Conservation (phyloP, 2,888 invertebrate species). For the Troilus luridus region DNA sequence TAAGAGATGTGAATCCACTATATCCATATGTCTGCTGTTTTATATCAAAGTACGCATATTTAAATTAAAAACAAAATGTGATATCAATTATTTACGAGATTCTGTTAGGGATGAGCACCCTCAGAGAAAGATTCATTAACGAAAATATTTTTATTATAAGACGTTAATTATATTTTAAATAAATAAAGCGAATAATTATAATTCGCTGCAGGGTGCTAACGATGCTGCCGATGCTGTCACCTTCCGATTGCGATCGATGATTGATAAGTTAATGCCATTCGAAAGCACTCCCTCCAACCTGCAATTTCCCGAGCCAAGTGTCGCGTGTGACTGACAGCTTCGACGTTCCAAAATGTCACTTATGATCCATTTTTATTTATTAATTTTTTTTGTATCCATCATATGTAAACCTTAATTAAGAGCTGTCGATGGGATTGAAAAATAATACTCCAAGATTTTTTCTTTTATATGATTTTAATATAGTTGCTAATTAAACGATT, state of each 20-base stretch:
- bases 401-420: neutral
- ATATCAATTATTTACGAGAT: neutral
- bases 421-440: neutral
- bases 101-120: neutral
- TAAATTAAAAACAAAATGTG: too few species aligned
- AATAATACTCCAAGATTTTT: neutral
- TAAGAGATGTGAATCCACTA: too few species aligned
- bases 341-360: neutral
- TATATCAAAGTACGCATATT: too few species aligned
- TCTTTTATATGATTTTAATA: neutral
- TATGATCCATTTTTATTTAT: neutral
- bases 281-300: neutral
- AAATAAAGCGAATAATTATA: too few species aligned
- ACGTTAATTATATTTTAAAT: neutral
- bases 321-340: neutral
- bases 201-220: neutral
- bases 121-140: neutral
- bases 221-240: neutral
- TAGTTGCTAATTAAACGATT: neutral
- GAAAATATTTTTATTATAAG: neutral
- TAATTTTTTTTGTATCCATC: neutral
- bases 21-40: too few species aligned
- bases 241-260: neutral
- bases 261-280: neutral
- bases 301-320: constrained; percentile 1